Base-by-base conservation (phyloP, 2,797 vertebrate genomes). In the Sebastes trivittatus region DNA sequence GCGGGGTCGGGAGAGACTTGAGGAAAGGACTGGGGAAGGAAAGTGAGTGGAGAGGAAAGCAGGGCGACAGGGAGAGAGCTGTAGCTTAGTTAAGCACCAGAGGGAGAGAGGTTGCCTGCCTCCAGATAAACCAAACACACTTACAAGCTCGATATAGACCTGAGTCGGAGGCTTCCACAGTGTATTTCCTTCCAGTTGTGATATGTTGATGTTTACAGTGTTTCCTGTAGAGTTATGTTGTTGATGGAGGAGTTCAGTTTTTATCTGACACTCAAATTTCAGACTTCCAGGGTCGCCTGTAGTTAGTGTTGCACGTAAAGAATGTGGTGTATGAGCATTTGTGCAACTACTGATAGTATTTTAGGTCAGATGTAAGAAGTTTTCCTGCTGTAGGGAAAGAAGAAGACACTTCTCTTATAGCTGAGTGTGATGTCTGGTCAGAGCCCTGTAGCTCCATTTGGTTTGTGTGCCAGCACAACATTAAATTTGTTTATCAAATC, bases 61-160 rank as follows among this genome's bases (percentile, higher is more conserved):
- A 36, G 81, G 30, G 49, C 4, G 29, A 80, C 54, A 6, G 72
- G 42, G 64, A 36, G 56, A 79, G 83, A 52, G 78, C 56, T 72
- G 55, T 30, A 56, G 61, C 65, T 72, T 23, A n/a, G 64, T 60
- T 59, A 62, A 62, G 54, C 61, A 60, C 32, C 72, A 29, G 62
- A 67, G 42, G 66, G 56, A 38, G 56, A 38, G 86, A 90, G 81
- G 88, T 90, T 55, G 34, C 89, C 49, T 54, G 49, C 18, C 78
- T 85, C 16, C 73, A 88, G 86, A 90, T 89, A 87, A 88, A 59
- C 63, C 38, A 83, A 64, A 82, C 27, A 49, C 80, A 80, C 71
- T 46, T 75, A 46, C 38, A 71, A 66, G 82, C 78, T 77, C 63
- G 65, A 82, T 78, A 78, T 82, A 87, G 86, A 88, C 60, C 61